Evolutionary conservation across 2,797 vertebrate genomes (phyloP), one percentile per base, ranked within the genome.

Genomic region (Delichon dasypus): DNA sequence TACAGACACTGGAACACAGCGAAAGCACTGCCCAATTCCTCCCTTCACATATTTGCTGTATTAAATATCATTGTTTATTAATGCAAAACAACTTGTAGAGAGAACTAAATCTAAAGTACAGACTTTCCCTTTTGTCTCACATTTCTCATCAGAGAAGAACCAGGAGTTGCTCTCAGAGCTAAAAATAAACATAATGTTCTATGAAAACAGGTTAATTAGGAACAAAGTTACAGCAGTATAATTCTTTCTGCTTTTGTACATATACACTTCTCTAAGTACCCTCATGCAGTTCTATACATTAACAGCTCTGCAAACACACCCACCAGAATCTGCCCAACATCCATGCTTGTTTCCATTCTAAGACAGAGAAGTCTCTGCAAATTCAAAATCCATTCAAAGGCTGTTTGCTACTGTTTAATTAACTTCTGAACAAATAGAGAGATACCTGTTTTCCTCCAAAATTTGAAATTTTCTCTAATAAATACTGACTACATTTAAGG

Each of bases 161-260:
- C 9, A 78, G 42, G 44, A 81, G 47, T 13, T 84, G 22, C 53
- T 88, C 23, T 14, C 42, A 70, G 47, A 71, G 36, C n/a, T 89
- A 86, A 91, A 93, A 95, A 87, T 72, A 92, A 91, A 47, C 29
- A 74, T 7, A 75, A 54, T 75, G 36, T 71, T 83, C 65, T 57
- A 42, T 0, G 2, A 73, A 88, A 51, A 48, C 5, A 16, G 29
- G 38, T 62, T 89, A 81, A 62, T 68, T 80, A 67, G 70, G 40
- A 89, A 89, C 40, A n/a, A 83, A 75, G 23, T 57, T 38, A 42
- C 40, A 70, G 47, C 1, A 1, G 16, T 25, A 14, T 16, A 72
- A 72, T 55, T 80, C 11, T 17, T 74, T 34, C 76, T 50, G 29
- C 29, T 85, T 90, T 78, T 75, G 40, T 42, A 36, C 38, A 72